phyloP scores from a whole-genome alignment of 2,797 vertebrate species.

The Fringilla coelebs region DNA sequence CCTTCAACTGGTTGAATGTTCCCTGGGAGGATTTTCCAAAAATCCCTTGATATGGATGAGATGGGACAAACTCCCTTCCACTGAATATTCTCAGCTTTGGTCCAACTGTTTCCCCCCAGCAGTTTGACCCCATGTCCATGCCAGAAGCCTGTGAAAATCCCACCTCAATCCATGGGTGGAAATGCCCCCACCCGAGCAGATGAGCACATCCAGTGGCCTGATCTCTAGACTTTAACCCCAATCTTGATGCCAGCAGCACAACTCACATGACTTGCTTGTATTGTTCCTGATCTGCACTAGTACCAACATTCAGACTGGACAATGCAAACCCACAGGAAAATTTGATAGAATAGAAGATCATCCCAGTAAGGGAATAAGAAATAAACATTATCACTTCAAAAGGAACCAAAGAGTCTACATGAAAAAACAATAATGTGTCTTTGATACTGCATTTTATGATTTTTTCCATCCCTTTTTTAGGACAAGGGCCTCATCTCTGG shows the following conservation, averaged over 20 bases:
- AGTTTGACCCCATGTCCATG: not conserved
- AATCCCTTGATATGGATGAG: not conserved
- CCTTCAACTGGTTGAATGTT: rapidly evolving
- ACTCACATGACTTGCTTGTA: not conserved
- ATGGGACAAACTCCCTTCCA: not conserved
- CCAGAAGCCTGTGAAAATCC: not conserved
- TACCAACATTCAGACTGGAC: not conserved
- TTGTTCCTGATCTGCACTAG: not conserved
- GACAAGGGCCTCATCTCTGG: not conserved
- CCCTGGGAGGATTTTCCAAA: not conserved
- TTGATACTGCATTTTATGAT: not conserved
- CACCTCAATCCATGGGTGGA: not conserved
- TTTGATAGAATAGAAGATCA: not conserved
- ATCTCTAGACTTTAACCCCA: not conserved
- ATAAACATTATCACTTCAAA: slow-evolving; percentile 22
- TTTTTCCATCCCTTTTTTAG: not conserved
- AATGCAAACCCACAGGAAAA: not conserved
- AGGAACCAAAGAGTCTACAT: not conserved
- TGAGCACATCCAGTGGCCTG: not conserved
- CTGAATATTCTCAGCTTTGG: not conserved
- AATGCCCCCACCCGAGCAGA: not conserved
- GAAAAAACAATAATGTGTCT: not conserved
- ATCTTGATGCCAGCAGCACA: not conserved
- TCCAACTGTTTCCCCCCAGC: not conserved
- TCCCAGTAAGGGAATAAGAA: not conserved